Evolutionary conservation across 2,888 invertebrate species (phyloP).

Genomic region (Sarcophaga variegata): DNA sequence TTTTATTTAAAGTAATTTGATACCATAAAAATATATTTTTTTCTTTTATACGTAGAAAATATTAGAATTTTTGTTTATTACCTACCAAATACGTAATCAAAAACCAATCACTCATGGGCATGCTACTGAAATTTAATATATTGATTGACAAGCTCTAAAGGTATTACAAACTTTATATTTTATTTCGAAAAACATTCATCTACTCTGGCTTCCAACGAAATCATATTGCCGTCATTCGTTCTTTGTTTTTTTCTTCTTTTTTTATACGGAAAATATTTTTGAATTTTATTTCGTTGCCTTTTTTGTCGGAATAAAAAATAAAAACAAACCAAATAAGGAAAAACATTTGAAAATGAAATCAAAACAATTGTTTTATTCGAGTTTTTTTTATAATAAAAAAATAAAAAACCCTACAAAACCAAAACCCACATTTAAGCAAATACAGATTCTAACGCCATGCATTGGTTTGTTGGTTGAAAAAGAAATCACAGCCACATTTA

Average conservation of each 20-base stretch:
- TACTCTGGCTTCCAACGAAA: not conserved
- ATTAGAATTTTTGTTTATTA: not conserved
- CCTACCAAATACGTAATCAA: not conserved
- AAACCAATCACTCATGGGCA: not conserved
- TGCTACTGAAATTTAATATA: conserved; percentile 53
- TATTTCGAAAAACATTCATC: not conserved
- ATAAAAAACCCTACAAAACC: not conserved
- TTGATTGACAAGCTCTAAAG: conserved; percentile 62
- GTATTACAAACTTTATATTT: not conserved
- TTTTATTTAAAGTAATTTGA: conserved; percentile 25
- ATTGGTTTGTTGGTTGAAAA: too few species aligned
- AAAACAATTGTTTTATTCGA: conserved; percentile 55
- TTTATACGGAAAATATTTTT: conserved; percentile 1
- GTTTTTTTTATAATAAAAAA: not conserved
- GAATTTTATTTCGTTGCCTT: not conserved
- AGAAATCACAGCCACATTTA: too few species aligned
- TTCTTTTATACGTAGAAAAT: not conserved
- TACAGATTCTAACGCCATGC: not conserved
- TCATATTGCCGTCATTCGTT: not conserved
- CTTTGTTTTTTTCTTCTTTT: not conserved
- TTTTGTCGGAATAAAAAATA: not conserved
- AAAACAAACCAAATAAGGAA: conserved; percentile 30
- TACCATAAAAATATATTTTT: conserved; percentile 2
- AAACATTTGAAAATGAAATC: conserved; percentile 17
- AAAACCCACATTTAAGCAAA: not conserved